Evolutionary conservation across 2,113 vertebrate species (phyloP), one percentile per base, ranked within the genome.

Genomic region (Dipodomys spectabilis): DNA sequence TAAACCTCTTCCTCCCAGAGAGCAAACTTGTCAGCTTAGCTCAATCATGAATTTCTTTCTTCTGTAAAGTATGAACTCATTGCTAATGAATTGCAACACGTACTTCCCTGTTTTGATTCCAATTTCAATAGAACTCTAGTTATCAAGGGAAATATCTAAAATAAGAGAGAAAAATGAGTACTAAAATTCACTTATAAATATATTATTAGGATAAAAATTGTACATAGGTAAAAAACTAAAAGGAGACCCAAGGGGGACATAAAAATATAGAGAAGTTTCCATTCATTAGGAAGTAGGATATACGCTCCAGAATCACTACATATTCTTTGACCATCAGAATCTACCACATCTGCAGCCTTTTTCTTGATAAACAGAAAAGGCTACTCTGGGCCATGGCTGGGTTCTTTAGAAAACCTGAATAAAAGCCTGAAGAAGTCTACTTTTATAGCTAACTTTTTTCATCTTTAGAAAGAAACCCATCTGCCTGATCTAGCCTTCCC

Each of bases 21-120:
- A 88, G 15, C 22, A 86, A 95, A 89, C 79, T 79, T 89, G 68
- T 69, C 73, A 88, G 90, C 39, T 95, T 83, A 73, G 80, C 93
- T 94, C 77, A 94, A 78, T 75, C 89, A 18, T 80, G 85, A 81
- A 71, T 85, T 77, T 95, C 67, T 91, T 88, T 95, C 92, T 96
- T 77, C 90, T 68, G 71, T 82, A 93, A 82, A 90, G 77, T 81
- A 83, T 93, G 90, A 94, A 96, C 82, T 83, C 82, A 77, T 53
- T 92, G 77, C 90, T 82, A 91, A 88, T 94, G 75, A 95, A 94
- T 94, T 69, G 82, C 71, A 96, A 57, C 62, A 81, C 64, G 53
- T 69, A 95, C 80, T 96, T 96, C 80, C 86, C 65, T n/a, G 35
- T 88, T 96, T 94, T 82, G 53, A 75, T 83, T 96, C 88, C 83